Base-by-base conservation (phyloP, 2,888 invertebrate species). In the Rhyacophila evoluta region DNA sequence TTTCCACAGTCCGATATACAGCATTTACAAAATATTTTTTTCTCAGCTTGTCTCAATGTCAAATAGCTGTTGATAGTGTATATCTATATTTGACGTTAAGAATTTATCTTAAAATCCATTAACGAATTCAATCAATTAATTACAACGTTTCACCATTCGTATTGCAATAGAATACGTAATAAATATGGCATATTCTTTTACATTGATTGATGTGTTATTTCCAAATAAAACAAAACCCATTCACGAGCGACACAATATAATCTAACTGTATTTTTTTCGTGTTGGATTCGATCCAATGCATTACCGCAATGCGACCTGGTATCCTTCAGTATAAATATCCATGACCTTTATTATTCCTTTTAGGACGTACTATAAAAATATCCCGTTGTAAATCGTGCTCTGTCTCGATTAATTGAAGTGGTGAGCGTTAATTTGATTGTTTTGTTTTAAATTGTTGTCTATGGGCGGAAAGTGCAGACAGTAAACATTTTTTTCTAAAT, bases 211-310 rank as follows among this genome's bases (percentile, higher is more conserved):
- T 2, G 25, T 8, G 15, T 55, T 55, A 19, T 55, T 55, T 10
- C 19, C 2, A 19, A 55, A 55, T 55, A 25, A 55, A 55, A 55
- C n/a, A 55, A 8, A 25, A 19, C 19, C 10, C 19, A 55, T 55
- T 15, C 55, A 55, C 55, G 55, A 55, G 19, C 19, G 55, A 55
- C 55, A 55, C 19, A n/a, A n/a, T n/a, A 55, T 55, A 55, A 55
- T 55, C 55, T 19, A 55, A 55, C 55, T 55, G 55, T 55, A 55
- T 55, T 55, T 55, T 55, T 55, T 25, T 41, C 15, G 8, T 55
- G 15, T 55, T 55, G 55, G 55, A 55, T 15, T 10, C 55, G 55
- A 55, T 55, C 55, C 55, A 55, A 55, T 55, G 55, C 55, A 55
- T 55, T 55, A 55, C 55, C 55, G 55, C 55, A 55, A 55, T 19